Evolutionary conservation across 2,888 invertebrate genomes (phyloP).

Genomic region (Tipula confusa): DNA sequence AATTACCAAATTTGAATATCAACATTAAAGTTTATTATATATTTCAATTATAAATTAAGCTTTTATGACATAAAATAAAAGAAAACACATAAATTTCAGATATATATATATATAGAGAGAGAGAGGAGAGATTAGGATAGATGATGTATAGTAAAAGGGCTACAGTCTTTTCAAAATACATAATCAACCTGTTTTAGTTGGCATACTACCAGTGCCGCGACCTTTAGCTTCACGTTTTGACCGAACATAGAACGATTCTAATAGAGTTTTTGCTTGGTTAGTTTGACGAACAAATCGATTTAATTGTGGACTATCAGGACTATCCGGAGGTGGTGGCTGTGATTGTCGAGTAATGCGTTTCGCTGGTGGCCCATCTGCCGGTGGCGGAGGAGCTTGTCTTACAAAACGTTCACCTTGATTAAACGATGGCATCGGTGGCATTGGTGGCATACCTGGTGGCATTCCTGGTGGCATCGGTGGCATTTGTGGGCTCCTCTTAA

Average conservation of each 20-base stretch:
- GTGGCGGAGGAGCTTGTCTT: not conserved
- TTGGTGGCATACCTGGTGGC: not conserved
- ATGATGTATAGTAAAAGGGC: not conserved
- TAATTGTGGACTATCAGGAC: not conserved
- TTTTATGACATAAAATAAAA: not conserved
- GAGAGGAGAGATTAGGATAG: too few species aligned
- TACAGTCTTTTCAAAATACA: not conserved
- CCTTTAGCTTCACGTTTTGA: not conserved
- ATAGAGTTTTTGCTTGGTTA: not conserved
- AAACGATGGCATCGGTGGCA: not conserved
- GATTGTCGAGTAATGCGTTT: not conserved
- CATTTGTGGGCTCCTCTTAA: not conserved
- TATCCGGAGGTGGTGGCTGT: not conserved
- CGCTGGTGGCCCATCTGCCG: not conserved
- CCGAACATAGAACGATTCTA: not conserved
- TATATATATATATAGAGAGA: not conserved
- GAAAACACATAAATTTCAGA: not conserved
- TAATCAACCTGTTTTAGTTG: not conserved
- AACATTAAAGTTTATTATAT: not conserved
- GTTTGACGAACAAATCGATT: not conserved
- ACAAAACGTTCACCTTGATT: not conserved
- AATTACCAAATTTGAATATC: not conserved
- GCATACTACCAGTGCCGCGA: not conserved
- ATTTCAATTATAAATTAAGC: not conserved
- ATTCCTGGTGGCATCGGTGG: not conserved